These are phyloP conservation scores for Oscheius sp. DNA, from an alignment of 2,888 invertebrate genomes.

Conservation along the genomic window DNA sequence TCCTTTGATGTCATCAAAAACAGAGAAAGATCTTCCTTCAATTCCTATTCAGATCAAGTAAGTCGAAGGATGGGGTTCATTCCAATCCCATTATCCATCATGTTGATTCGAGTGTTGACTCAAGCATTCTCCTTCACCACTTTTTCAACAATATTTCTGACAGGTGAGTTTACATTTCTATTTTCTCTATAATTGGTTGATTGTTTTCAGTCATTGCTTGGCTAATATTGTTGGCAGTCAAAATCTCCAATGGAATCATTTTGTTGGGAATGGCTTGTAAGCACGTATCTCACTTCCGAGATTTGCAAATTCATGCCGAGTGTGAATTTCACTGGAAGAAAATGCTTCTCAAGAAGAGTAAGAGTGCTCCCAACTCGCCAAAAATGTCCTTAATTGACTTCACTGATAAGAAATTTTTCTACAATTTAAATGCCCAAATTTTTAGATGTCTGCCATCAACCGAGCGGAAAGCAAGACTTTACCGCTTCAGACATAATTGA, in stretches of 20 bases:
- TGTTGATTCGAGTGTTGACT: conserved; percentile 86
- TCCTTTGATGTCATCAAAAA: conserved; percentile 69
- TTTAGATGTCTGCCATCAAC: conserved; percentile 51
- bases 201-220: conserved; percentile 50
- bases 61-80: conserved; percentile 97
- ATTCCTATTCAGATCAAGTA: conserved; percentile 91
- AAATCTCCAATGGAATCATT: conserved; percentile 84
- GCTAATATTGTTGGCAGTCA: conserved; percentile 59
- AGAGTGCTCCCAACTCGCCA: conserved; percentile 71
- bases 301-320: conserved; percentile 59
- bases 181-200: too few relatives aligned
- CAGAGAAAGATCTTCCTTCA: conserved; percentile 78
- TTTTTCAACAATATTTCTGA: conserved; percentile 23
- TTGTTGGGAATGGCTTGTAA: conserved; percentile 90
- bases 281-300: conserved; percentile 78
- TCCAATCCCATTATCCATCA: conserved; percentile 91
- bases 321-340: conserved; percentile 55
- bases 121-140: conserved; percentile 78
- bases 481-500: conserved; percentile 58
- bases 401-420: conserved; percentile 68
- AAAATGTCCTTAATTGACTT: conserved; percentile 70
- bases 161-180: too few relatives aligned
- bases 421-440: too few relatives aligned
- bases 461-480: conserved; percentile 50
- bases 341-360: conserved; percentile 63